A percentile compares a stretch with the other conserved stretches of the same genome.
These are phyloP conservation scores for Fukomys damarensis DNA, from an alignment of 2,113 vertebrate species.

Conservation along the genomic window DNA sequence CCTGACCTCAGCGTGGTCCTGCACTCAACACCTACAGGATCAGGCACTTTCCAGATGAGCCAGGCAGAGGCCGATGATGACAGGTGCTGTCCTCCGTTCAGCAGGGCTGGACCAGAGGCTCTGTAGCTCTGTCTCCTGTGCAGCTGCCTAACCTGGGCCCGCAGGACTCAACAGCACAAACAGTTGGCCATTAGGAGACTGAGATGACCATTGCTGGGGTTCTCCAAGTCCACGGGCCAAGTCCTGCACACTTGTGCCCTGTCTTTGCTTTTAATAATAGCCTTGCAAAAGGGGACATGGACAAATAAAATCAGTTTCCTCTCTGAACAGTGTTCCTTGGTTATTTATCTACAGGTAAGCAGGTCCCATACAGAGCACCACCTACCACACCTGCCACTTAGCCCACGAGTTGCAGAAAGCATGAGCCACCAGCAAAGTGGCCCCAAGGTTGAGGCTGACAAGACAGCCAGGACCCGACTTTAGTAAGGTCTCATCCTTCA, in stretches of 20 bases:
- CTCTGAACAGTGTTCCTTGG: background rate
- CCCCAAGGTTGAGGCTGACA: background rate
- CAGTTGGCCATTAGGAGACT: background rate
- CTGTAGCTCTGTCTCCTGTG: background rate
- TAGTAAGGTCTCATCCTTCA: background rate
- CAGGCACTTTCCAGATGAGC: background rate
- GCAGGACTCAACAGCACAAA: background rate
- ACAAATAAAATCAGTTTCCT: conserved; percentile 35
- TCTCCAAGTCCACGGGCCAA: background rate
- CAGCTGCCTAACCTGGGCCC: background rate
- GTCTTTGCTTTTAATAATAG: background rate
- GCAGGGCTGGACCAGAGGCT: background rate
- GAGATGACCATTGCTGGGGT: background rate
- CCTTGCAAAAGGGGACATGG: background rate
- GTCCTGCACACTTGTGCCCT: background rate
- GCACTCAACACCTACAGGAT: background rate
- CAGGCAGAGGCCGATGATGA: background rate
- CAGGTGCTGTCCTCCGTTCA: background rate
- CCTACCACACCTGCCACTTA: fast-evolving
- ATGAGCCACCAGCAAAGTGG: background rate
- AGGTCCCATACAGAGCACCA: background rate
- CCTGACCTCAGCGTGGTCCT: background rate
- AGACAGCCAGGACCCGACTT: background rate
- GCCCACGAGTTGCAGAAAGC: background rate
- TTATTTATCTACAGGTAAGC: background rate